These are phyloP conservation scores for Melangyna quadrimaculata DNA, from an alignment of 2,888 invertebrate species.

Conservation along the genomic window DNA sequence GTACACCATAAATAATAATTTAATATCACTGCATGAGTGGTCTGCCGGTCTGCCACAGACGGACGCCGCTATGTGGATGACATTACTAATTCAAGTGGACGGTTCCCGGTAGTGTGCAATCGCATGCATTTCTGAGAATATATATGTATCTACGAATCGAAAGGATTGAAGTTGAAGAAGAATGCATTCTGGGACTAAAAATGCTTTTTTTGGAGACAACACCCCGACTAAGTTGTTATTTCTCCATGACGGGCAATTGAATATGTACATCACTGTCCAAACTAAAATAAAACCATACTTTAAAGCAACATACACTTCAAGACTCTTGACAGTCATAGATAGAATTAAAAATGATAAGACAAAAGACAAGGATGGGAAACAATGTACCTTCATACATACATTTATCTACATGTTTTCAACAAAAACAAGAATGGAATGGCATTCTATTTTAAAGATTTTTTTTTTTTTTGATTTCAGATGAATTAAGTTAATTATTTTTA, in stretches of 20 bases:
- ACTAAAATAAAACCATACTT: not conserved
- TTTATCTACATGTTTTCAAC: not conserved
- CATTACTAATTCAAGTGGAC: conserved; percentile 62
- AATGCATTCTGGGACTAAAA: conserved; percentile 10
- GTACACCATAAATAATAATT: conserved; percentile 64
- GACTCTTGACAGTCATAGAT: conserved; percentile 16
- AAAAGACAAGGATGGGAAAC: not conserved
- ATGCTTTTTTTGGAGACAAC: conserved; percentile 18
- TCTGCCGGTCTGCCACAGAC: conserved; percentile 52
- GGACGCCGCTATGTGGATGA: conserved; percentile 44
- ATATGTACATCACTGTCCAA: not conserved
- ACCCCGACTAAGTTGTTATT: conserved; percentile 29
- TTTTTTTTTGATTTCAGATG: not conserved
- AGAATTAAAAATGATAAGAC: conserved; percentile 15
- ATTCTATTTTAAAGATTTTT: not conserved
- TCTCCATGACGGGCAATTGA: conserved; percentile 13
- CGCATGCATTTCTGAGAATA: conserved; percentile 33
- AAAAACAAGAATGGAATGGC: not conserved
- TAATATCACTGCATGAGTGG: conserved; percentile 63
- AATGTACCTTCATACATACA: not conserved
- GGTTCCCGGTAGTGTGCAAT: conserved; percentile 47
- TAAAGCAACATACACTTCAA: not conserved
- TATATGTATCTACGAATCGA: too few relatives aligned
- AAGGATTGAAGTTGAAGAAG: conserved; percentile 17
- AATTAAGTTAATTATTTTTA: too few relatives aligned